Evolutionary conservation across 2,888 invertebrate genomes (phyloP), one percentile per base, ranked within the genome.

Genomic region (Pammene aurita): DNA sequence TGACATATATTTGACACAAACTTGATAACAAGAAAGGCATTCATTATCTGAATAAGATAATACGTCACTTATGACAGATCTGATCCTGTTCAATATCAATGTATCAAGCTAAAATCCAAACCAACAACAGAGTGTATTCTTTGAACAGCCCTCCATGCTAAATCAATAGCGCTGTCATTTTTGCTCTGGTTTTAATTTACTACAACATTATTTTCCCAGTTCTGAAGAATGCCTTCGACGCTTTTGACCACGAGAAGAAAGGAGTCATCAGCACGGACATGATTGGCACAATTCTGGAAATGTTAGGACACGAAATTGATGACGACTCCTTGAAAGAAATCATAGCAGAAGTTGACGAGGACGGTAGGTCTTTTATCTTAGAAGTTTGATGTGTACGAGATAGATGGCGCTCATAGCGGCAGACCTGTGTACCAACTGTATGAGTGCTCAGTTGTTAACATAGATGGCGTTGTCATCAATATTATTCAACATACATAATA

Each of bases 211-310:
- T 58, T n/a, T 5, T 13, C 7, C 0, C 50, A 98, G 98, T 98
- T 90, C 91, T 98, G 76, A 95, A 96, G 84, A 96, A 97, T 89
- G 98, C 97, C 35, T 98, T 98, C 88, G 97, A 97, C 84, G 97
- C 97, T 26, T 98, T 98, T 83, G 98, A 98, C 86, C 95, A 95
- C 68, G 97, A 97, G 70, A 96, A 96, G 83, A 96, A 95, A 73
- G 98, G 98, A 11, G 94, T 94, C 74, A 98, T 98, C 77, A 95
- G 95, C 74, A 96, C 96, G 52, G 95, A 95, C 74, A 97, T 97
- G 94, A 95, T 98, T 67, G 96, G 96, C 14, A 96, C 96, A 7
- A 98, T 98, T 81, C 91, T 98, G 72, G 96, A 96, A 80, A 97
- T 98, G 95, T 90, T 98, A 84, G 98, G 98, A 0, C 97, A 97